Evolutionary conservation across 1,140 invertebrate species (phyloP).

Genomic region (Asbolus verrucosus): DNA sequence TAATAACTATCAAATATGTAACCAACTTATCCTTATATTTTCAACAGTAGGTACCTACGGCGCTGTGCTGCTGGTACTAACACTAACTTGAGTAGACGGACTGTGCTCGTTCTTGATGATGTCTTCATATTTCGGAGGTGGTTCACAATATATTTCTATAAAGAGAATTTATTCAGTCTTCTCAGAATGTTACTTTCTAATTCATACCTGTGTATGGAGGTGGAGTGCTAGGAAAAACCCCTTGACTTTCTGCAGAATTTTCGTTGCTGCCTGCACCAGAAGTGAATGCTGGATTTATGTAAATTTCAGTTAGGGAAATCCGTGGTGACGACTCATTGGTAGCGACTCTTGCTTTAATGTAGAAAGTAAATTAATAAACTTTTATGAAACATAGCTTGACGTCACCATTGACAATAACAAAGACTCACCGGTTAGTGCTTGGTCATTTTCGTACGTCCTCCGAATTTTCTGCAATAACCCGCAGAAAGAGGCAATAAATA

Average conservation of each 20-base stretch:
- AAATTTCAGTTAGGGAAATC: constrained; percentile 22
- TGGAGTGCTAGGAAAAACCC: constrained; percentile 30
- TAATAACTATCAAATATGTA: not conserved
- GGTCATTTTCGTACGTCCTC: constrained; percentile 19
- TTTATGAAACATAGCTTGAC: no score
- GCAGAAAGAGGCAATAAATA: constrained; percentile 33
- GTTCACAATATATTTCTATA: constrained; percentile 11
- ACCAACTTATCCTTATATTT: no score
- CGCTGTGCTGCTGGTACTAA: not conserved
- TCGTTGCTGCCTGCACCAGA: not conserved
- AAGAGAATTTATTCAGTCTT: not conserved
- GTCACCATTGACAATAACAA: no score
- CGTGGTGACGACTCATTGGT: constrained; percentile 3
- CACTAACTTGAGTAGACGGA: not conserved
- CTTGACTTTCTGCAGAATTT: constrained; percentile 14
- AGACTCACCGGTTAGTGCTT: constrained; percentile 12
- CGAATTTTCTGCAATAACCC: constrained; percentile 30
- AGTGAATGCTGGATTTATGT: constrained; percentile 32
- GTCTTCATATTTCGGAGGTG: constrained; percentile 38
- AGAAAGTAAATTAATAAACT: no score
- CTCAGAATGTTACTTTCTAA: not conserved
- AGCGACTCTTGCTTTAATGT: constrained; percentile 4
- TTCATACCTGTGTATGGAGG: constrained; percentile 27
- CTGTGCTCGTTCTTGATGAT: not conserved
- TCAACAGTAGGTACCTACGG: no score